Conservation (phyloP, 2,888 invertebrate species). For the Campoplex capitator region DNA sequence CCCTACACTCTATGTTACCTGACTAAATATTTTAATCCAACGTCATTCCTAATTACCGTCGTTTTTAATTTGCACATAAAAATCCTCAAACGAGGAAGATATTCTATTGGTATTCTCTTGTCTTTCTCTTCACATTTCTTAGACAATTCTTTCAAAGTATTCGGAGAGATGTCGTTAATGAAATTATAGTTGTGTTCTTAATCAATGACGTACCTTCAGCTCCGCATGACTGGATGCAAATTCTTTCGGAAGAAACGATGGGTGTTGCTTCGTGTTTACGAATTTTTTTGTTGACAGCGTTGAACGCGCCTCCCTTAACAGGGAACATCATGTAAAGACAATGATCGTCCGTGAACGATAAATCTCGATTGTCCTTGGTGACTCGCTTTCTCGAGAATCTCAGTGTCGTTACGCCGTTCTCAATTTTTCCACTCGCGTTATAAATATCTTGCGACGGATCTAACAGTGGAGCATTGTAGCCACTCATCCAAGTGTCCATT, state of each 20-base stretch:
- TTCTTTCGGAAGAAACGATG: constrained; percentile 89
- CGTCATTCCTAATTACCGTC: too few species aligned
- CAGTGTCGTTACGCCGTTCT: constrained; percentile 91
- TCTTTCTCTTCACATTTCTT: too few species aligned
- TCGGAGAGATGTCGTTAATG: neutral
- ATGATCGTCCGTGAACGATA: constrained; percentile 92
- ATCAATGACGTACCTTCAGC: constrained; percentile 86
- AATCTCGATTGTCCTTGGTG: constrained; percentile 91
- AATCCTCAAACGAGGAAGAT: too few species aligned
- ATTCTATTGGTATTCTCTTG: too few species aligned
- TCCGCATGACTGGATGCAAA: constrained; percentile 94
- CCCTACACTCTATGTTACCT: too few species aligned
- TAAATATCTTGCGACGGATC: constrained; percentile 91
- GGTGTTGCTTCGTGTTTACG: constrained; percentile 92
- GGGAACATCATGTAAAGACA: constrained; percentile 96
- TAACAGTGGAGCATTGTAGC: constrained; percentile 91
- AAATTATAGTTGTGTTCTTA: neutral
- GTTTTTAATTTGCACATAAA: too few species aligned
- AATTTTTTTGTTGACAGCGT: constrained; percentile 94
- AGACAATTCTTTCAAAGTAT: neutral
- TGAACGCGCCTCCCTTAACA: constrained; percentile 92
- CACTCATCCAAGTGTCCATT: constrained; percentile 95
- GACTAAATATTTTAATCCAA: too few species aligned
- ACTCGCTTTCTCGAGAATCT: constrained; percentile 92
- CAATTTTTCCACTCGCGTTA: constrained; percentile 89